phyloP scores from a whole-genome alignment of 2,888 invertebrate species.

The Drosophila paramelanica region DNA sequence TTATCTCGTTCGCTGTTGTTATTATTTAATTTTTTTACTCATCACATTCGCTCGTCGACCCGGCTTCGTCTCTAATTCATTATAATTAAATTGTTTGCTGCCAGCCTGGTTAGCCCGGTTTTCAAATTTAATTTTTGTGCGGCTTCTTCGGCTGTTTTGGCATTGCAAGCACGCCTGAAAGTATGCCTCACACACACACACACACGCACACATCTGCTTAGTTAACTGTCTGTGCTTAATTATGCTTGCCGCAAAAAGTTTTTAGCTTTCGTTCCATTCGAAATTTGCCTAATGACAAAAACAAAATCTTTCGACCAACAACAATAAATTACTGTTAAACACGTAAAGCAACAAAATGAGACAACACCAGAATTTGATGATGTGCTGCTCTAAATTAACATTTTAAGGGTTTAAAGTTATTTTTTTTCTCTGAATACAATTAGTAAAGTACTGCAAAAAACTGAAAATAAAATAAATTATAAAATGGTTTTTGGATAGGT shows the following conservation, averaged over 20 bases:
- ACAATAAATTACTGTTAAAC: constrained; percentile 56
- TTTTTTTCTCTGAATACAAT: neutral
- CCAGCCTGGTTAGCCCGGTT: constrained; percentile 39
- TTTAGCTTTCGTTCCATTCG: constrained; percentile 34
- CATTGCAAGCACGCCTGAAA: constrained; percentile 45
- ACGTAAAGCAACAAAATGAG: constrained; percentile 31
- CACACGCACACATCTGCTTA: constrained; percentile 30
- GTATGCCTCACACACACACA: constrained; percentile 23
- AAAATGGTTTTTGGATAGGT: neutral
- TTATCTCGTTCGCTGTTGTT: constrained; percentile 40
- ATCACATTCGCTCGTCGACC: constrained; percentile 42
- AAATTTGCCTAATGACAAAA: constrained; percentile 66
- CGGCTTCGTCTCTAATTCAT: constrained; percentile 73
- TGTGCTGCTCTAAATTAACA: constrained; percentile 27
- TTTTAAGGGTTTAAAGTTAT: neutral
- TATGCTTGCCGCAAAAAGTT: constrained; percentile 69
- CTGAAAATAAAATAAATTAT: neutral
- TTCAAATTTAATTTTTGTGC: constrained; percentile 66
- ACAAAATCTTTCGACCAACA: constrained; percentile 52
- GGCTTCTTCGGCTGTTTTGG: constrained; percentile 39
- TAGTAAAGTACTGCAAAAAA: neutral
- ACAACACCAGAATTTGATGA: constrained; percentile 35
- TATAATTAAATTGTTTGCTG: constrained; percentile 76
- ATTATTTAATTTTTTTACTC: constrained; percentile 22
- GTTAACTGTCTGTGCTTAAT: constrained; percentile 67